Base-by-base conservation (phyloP, 35 echinoderm and acorn worm genomes). In the Stichopus chloronotus region DNA sequence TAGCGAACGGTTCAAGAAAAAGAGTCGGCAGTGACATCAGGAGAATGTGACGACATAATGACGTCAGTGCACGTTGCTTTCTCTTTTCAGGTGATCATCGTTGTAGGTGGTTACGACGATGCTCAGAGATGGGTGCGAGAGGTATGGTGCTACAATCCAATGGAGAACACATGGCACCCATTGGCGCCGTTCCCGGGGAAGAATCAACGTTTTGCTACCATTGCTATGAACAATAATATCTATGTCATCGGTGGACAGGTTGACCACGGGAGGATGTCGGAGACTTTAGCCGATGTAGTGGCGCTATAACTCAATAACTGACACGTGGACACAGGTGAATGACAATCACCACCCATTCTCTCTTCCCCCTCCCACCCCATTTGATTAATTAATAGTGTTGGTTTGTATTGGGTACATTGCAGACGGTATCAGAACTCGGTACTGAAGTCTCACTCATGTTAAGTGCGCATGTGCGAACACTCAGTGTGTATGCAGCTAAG, bases 211-310 rank as follows among this genome's bases (percentile, higher is more conserved):
- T 99, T 99, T 63, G 95, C 91, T 10, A 91, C 93, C 76, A 88
- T 96, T 55, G 90, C 97, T 8, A 8, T 99, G 6, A 94, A 95
- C 58, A 95, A 99, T 79, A 94, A 99, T 63, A 94, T 99, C 24
- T 99, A 99, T 82, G 95, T 99, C 58, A 96, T 99, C 55, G 97
- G 95, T 19, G 97, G 97, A 25, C 97, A 96, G 85, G 97, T 92
- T 6, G 94, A 99, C 78, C 94, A 96, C 57, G 93, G 93, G 17
- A 81, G 93, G 59, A 93, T 99, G 93, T 95, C 97, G 12, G 97
- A 99, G 82, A 99, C 97, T 23, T 87, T 99, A 10, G 87, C 97
- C 2, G 97, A 99, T 71, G 97, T 95, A n/a, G 2, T 99, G 97
- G 97, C 92, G 93, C 19, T 99, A 99, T 92, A 95, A 99, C 56